Evolutionary conservation across 1,140 invertebrate genomes (phyloP).

Genomic region (Rhagoletis pomonella): DNA sequence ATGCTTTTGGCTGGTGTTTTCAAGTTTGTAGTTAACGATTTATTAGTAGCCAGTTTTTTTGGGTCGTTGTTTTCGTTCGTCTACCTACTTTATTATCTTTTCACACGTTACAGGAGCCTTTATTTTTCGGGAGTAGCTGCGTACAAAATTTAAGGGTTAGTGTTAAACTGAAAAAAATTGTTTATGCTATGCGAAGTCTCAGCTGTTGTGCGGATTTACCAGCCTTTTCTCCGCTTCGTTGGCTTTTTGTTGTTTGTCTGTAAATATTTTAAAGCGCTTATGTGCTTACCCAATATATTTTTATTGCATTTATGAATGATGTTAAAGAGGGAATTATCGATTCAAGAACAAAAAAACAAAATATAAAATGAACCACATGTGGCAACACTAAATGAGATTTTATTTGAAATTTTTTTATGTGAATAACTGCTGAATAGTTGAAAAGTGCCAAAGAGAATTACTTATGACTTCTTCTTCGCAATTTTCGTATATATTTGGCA

Average conservation of each 20-base stretch:
- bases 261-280: neutral
- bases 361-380: no score
- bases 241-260: neutral
- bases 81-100: constrained; percentile 35
- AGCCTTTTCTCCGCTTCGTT: no score
- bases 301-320: no score
- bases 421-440: no score
- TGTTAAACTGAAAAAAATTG: neutral
- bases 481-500: no score
- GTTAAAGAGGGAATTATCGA: no score
- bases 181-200: neutral
- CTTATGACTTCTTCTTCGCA: no score
- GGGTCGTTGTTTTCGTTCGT: neutral
- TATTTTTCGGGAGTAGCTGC: neutral
- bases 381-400: no score
- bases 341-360: no score
- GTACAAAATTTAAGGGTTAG: neutral
- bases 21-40: constrained; percentile 4
- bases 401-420: no score
- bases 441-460: no score
- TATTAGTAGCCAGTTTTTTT: constrained; percentile 20
- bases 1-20: constrained; percentile 21
- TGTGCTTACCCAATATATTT: no score
- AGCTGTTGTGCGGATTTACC: neutral
- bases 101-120: neutral